Percentiles rank a stretch among this genome's conserved stretches.
phyloP scores from a whole-genome alignment of 92 coral and sea anemone species.

The Palythoa heliodiscus region DNA sequence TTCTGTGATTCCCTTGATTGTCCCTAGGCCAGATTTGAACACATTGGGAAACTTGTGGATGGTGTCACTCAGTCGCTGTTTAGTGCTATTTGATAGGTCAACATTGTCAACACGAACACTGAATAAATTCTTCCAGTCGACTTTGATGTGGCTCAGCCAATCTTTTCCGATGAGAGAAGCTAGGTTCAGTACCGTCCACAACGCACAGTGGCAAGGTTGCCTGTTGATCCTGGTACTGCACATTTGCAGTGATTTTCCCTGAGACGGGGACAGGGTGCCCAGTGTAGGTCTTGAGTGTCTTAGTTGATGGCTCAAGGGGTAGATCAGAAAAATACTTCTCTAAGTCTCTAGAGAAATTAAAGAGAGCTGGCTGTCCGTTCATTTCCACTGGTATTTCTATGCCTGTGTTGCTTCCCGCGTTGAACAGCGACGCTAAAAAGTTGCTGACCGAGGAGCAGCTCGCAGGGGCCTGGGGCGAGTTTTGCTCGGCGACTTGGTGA shows the following conservation, averaged over 20 bases:
- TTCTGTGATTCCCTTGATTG: conserved; percentile 60
- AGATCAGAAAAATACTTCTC: conserved; percentile 40
- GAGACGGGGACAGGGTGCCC: conserved; percentile 45
- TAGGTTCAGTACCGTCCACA: conserved; percentile 60
- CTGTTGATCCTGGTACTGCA: conserved; percentile 45
- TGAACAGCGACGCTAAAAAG: conserved; percentile 35
- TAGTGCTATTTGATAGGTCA: conserved; percentile 18
- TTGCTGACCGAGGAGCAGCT: conserved; percentile 26
- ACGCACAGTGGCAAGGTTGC: no score
- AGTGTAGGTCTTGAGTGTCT: conserved; percentile 54
- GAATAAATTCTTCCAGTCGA: conserved; percentile 56
- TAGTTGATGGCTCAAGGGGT: conserved; percentile 51
- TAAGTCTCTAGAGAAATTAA: conserved; percentile 53
- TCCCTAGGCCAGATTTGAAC: conserved; percentile 53
- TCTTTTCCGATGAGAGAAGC: no score
- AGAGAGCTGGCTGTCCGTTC: conserved; percentile 20
- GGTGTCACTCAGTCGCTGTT: conserved; percentile 42
- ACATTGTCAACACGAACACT: neutral
- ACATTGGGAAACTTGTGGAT: conserved; percentile 50
- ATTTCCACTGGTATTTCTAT: conserved; percentile 48
- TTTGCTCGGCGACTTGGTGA: conserved; percentile 14
- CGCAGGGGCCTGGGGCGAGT: conserved; percentile 30
- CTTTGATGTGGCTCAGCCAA: no score
- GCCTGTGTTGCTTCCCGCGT: conserved; percentile 38
- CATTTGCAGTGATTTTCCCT: conserved; percentile 52